Conservation (phyloP, 2,888 invertebrate genomes). For the Torymus auratus region DNA sequence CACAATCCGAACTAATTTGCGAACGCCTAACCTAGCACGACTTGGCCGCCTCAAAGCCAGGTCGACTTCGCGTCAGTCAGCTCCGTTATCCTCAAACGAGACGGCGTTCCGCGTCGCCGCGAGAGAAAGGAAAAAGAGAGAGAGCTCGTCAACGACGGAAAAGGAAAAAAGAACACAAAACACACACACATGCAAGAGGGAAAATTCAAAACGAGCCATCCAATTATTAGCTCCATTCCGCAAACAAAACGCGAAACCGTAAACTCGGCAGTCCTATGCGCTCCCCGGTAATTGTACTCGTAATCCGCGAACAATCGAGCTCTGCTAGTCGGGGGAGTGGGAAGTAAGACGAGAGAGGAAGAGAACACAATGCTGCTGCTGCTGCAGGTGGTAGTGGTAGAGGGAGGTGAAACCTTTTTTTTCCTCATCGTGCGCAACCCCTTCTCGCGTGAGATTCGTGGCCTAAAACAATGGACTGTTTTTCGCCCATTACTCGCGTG, state of each 20-base stretch:
- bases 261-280: not conserved
- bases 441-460: slow-evolving; percentile 27
- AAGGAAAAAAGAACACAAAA: not conserved
- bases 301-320: slow-evolving; percentile 42
- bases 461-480: slow-evolving; percentile 48
- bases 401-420: not conserved
- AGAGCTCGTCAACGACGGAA: no score
- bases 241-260: slow-evolving; percentile 33
- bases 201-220: not conserved
- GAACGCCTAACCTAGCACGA: no score
- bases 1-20: no score
- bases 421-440: slow-evolving; percentile 12
- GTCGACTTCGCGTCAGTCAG: no score
- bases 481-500: slow-evolving; percentile 42
- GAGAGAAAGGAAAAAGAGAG: no score
- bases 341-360: slow-evolving; percentile 35
- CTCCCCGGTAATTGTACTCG: slow-evolving; percentile 32
- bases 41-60: no score
- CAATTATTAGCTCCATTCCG: slow-evolving; percentile 26
- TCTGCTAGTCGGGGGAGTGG: not conserved
- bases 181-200: not conserved
- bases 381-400: not conserved
- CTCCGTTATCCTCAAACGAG: no score
- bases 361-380: slow-evolving; percentile 25
- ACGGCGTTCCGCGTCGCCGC: no score